Evolutionary conservation across 2,797 vertebrate species (phyloP).

Genomic region (Urocyon cinereoargenteus): DNA sequence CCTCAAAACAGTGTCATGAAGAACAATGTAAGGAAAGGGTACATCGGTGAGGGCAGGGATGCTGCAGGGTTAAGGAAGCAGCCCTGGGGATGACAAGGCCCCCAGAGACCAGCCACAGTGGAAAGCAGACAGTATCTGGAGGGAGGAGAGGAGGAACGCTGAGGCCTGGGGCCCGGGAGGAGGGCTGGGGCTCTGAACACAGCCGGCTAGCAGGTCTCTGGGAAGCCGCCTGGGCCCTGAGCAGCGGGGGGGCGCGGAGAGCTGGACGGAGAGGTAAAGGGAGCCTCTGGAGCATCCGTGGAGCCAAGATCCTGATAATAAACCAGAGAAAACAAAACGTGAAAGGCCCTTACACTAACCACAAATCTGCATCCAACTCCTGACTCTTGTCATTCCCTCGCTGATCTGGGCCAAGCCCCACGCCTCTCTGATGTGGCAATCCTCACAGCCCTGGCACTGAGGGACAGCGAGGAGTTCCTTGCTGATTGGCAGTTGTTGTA

Average conservation of each 20-base stretch:
- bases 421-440: background rate
- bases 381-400: background rate
- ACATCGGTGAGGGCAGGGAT: accelerated
- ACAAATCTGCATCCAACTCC: background rate
- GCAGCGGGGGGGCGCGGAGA: background rate
- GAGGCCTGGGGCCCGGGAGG: background rate
- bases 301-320: background rate
- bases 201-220: too few species aligned
- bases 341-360: background rate
- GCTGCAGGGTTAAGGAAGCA: background rate
- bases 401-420: background rate
- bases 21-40: background rate
- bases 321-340: background rate
- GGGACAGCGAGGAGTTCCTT: background rate
- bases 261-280: background rate
- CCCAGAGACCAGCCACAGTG: background rate
- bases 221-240: background rate
- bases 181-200: background rate
- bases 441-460: too few species aligned
- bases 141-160: background rate
- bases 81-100: too few species aligned
- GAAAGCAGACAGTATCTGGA: background rate
- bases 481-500: background rate
- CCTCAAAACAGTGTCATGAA: background rate
- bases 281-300: background rate